These are phyloP conservation scores for Orchestia grillus DNA, from an alignment of 1,140 invertebrate genomes.

Conservation along the genomic window DNA sequence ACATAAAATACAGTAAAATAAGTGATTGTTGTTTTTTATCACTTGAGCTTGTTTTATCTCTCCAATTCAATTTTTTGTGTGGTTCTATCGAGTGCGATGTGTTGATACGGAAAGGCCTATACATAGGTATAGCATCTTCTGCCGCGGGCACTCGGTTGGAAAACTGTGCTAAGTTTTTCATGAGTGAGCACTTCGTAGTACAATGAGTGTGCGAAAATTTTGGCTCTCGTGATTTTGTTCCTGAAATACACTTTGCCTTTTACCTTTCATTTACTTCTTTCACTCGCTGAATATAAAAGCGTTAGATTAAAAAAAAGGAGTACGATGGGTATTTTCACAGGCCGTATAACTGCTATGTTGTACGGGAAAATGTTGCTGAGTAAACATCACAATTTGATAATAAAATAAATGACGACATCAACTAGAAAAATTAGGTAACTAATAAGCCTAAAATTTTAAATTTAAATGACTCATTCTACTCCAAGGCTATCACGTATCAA, in stretches of 20 bases:
- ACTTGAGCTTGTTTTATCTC: neutral
- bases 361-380: too few relatives aligned
- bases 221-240: neutral
- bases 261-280: neutral
- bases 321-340: neutral
- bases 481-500: too few relatives aligned
- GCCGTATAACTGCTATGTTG: too few relatives aligned
- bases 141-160: neutral
- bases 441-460: too few relatives aligned
- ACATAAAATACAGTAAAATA: neutral
- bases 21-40: neutral
- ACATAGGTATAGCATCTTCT: neutral
- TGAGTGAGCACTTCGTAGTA: neutral
- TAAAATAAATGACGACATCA: too few relatives aligned
- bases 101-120: neutral
- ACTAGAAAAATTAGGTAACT: too few relatives aligned
- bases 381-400: too few relatives aligned
- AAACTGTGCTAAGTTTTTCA: neutral
- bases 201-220: neutral
- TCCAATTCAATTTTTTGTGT: neutral
- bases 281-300: neutral
- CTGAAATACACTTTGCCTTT: neutral
- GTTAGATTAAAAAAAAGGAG: neutral
- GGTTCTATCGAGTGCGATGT: neutral
- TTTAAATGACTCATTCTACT: too few relatives aligned